phyloP scores from a whole-genome alignment of 2,797 vertebrate species.

The Discoglossus pictus region DNA sequence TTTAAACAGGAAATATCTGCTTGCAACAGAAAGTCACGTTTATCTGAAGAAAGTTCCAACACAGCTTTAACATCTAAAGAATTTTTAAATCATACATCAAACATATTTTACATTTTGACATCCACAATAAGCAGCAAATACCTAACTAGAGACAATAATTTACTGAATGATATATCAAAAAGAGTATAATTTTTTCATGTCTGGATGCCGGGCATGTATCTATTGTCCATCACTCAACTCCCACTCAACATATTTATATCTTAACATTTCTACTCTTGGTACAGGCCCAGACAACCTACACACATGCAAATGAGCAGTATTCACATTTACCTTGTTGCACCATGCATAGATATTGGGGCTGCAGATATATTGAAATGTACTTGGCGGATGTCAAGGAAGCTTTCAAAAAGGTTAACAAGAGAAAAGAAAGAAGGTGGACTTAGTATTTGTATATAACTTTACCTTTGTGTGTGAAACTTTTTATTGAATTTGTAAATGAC shows the following conservation, averaged over 20 bases:
- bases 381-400: too few relatives aligned
- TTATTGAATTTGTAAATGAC: too few relatives aligned
- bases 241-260: constrained; percentile 28
- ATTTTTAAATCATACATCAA: not conserved
- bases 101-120: not conserved
- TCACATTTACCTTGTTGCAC: constrained; percentile 1
- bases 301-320: constrained; percentile 23
- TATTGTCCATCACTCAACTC: constrained; percentile 34
- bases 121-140: not conserved
- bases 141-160: not conserved
- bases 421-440: too few relatives aligned
- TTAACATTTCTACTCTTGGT: constrained; percentile 10
- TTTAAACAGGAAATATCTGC: not conserved
- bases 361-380: not conserved
- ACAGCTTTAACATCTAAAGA: not conserved
- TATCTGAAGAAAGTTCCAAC: not conserved
- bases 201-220: constrained; percentile 16
- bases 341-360: not conserved
- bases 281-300: constrained; percentile 16
- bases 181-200: constrained; percentile 18
- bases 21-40: not conserved
- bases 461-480: too few relatives aligned
- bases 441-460: too few relatives aligned
- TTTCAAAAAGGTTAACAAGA: too few relatives aligned
- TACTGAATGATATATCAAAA: constrained; percentile 20